These are phyloP conservation scores for Drosophila recens DNA, from an alignment of 2,888 invertebrate species.

Conservation along the genomic window DNA sequence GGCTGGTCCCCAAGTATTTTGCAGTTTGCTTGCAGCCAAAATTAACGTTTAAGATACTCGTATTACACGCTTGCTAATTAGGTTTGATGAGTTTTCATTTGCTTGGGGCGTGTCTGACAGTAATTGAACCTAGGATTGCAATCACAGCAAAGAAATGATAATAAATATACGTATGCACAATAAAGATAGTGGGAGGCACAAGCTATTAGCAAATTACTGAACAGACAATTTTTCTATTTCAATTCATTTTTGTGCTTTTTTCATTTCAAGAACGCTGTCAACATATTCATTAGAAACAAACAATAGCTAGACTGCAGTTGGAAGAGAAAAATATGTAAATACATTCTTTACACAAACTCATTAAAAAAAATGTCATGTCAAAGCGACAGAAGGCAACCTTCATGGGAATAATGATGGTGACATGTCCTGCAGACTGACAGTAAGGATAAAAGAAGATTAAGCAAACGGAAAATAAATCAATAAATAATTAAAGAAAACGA, in stretches of 20 bases:
- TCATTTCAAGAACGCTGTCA: constrained; percentile 24
- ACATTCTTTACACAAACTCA: constrained; percentile 30
- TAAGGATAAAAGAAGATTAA: background rate
- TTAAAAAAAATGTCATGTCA: constrained; percentile 39
- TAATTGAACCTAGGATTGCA: constrained; percentile 47
- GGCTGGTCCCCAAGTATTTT: constrained; percentile 18
- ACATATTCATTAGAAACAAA: constrained; percentile 28
- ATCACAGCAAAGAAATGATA: constrained; percentile 19
- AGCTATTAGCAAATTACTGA: constrained; percentile 28
- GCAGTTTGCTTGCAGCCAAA: constrained; percentile 24
- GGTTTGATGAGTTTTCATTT: constrained; percentile 47
- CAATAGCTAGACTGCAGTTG: constrained; percentile 11
- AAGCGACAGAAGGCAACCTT: constrained; percentile 13
- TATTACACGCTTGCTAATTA: constrained; percentile 53
- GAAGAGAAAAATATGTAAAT: constrained; percentile 12
- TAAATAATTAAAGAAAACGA: background rate
- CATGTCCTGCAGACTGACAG: background rate
- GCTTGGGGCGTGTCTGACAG: constrained; percentile 40
- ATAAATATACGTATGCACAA: constrained; percentile 1
- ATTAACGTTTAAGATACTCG: constrained; percentile 23
- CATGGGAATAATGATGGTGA: constrained; percentile 5
- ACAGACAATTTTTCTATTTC: constrained; percentile 1
- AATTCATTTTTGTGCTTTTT: constrained; percentile 7
- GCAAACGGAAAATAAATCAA: constrained; percentile 3
- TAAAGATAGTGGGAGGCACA: constrained; percentile 12